Conservation (phyloP, 2,797 vertebrate species). For the Eulemur mongoz region DNA sequence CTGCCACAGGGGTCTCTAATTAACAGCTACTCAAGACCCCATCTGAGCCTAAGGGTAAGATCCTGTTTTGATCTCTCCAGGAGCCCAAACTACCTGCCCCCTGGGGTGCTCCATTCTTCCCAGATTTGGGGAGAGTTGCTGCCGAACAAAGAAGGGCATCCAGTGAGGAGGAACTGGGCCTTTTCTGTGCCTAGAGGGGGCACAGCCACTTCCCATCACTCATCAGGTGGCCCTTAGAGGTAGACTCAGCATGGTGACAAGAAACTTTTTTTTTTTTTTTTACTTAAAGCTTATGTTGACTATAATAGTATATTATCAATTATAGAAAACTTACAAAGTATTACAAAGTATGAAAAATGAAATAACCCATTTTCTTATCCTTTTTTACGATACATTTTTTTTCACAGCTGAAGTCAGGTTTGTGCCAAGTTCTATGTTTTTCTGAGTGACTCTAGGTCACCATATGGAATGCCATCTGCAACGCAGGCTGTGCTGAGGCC, state of each 20-base stretch:
- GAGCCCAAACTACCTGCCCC: not conserved
- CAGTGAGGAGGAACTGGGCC: not conserved
- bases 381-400: no score
- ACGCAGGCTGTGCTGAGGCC: not conserved
- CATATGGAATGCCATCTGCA: not conserved
- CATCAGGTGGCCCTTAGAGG: not conserved
- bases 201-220: not conserved
- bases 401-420: not conserved
- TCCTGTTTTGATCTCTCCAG: not conserved
- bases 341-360: not conserved
- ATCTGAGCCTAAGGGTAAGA: not conserved
- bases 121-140: not conserved
- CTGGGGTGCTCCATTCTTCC: not conserved
- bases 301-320: not conserved
- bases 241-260: not conserved
- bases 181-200: not conserved
- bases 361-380: not conserved
- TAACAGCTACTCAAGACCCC: not conserved
- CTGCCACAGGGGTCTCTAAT: not conserved
- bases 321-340: not conserved
- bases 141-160: not conserved
- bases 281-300: not conserved
- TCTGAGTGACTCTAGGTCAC: not conserved
- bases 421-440: not conserved
- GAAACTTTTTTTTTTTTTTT: not conserved